Percentiles rank a stretch among this genome's conserved stretches.
Conservation (phyloP, 2,113 vertebrate genomes). For the Condylura cristata region DNA sequence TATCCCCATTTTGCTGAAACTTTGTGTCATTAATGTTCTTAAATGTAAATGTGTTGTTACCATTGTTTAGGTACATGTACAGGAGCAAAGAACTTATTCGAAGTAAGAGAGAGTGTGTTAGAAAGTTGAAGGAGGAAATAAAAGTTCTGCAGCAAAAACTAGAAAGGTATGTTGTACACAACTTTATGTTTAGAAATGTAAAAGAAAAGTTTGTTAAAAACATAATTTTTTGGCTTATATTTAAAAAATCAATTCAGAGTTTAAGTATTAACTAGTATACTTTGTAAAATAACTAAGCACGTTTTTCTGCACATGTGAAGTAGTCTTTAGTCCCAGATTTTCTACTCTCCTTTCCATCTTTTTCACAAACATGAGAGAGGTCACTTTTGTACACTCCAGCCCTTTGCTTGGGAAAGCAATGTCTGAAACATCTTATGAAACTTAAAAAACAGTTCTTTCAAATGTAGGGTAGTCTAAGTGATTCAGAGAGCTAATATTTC, state of each 20-base stretch:
- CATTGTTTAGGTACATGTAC: conserved; percentile 92
- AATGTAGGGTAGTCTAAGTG: background rate
- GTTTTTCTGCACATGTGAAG: background rate
- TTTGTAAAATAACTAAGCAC: background rate
- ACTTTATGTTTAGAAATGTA: background rate
- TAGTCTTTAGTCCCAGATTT: background rate
- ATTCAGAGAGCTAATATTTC: background rate
- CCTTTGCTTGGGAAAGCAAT: background rate
- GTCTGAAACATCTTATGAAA: background rate
- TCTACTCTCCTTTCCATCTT: background rate
- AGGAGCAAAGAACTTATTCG: conserved; percentile 92
- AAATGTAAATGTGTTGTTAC: background rate
- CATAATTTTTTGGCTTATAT: background rate
- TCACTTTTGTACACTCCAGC: background rate
- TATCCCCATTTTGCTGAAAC: background rate
- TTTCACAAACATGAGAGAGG: background rate
- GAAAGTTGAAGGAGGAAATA: conserved; percentile 91
- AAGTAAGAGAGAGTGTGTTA: conserved; percentile 91
- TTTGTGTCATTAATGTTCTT: background rate
- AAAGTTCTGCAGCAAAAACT: conserved; percentile 92
- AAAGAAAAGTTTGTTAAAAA: background rate
- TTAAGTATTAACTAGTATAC: background rate
- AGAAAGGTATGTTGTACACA: conserved; percentile 87
- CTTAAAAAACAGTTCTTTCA: background rate
- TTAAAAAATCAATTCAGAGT: conserved; percentile 23